Conservation (phyloP, 2,113 vertebrate genomes). For the Cololabis saira region DNA sequence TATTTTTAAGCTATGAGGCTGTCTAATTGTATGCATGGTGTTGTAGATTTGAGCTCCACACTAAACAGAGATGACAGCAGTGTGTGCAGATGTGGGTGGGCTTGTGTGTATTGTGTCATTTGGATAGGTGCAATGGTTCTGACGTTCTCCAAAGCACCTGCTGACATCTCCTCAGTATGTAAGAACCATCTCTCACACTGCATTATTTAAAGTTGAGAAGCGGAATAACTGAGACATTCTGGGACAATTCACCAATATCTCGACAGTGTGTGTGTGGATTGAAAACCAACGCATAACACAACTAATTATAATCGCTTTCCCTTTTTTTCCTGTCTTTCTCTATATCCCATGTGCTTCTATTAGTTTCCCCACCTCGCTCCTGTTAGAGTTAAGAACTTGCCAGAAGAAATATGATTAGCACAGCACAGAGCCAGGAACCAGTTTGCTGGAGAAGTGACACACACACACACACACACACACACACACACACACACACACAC, state of each 20-base stretch:
- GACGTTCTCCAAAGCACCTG: conserved; percentile 49
- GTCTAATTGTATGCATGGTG: conserved; percentile 58
- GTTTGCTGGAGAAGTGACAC: conserved; percentile 54
- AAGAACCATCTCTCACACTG: conserved; percentile 63
- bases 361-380: conserved; percentile 25
- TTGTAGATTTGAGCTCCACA: conserved; percentile 33
- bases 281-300: conserved; percentile 41
- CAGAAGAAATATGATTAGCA: conserved; percentile 72
- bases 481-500: no score
- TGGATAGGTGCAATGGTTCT: conserved; percentile 45
- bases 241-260: conserved; percentile 52
- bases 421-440: conserved; percentile 55
- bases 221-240: conserved; percentile 35
- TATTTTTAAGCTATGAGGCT: conserved; percentile 21
- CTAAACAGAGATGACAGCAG: conserved; percentile 61
- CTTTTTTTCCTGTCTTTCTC: conserved; percentile 21
- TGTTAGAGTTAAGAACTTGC: conserved; percentile 56
- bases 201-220: conserved; percentile 70
- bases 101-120: conserved; percentile 40
- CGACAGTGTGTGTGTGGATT: conserved; percentile 23
- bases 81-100: conserved; percentile 43
- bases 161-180: conserved; percentile 70
- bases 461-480: neutral
- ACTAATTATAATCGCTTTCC: conserved; percentile 50
- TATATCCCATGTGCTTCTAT: conserved; percentile 38